Evolutionary conservation across 2,113 vertebrate species (phyloP).

Genomic region (Nesogale talazaci): DNA sequence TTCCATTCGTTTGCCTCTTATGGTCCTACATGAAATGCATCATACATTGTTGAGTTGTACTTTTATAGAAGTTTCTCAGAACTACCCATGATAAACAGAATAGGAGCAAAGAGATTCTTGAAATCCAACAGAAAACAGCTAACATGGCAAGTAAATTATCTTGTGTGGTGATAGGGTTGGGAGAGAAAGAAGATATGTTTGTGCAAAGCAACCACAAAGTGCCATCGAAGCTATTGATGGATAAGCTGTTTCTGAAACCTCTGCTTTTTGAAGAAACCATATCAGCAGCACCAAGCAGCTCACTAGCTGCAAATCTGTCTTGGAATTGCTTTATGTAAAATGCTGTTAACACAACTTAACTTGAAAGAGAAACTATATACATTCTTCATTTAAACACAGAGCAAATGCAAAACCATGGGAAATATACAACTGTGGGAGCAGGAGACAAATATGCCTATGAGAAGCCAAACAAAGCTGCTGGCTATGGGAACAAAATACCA

Average conservation of each 20-base stretch:
- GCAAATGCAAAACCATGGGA: slow-evolving; percentile 57
- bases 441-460: not conserved
- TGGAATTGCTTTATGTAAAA: slow-evolving; percentile 46
- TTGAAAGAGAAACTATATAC: slow-evolving; percentile 57
- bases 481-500: not conserved
- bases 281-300: slow-evolving; percentile 7
- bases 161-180: slow-evolving; percentile 17
- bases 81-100: slow-evolving; percentile 69
- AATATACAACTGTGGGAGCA: slow-evolving; percentile 10
- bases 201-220: slow-evolving; percentile 25
- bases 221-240: slow-evolving; percentile 63
- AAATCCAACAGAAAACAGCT: slow-evolving; percentile 58
- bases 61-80: slow-evolving; percentile 61
- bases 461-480: slow-evolving; percentile 34
- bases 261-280: slow-evolving; percentile 62
- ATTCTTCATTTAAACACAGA: slow-evolving; percentile 71
- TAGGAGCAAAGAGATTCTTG: slow-evolving; percentile 12
- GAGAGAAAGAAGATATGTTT: slow-evolving; percentile 59
- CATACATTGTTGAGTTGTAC: slow-evolving; percentile 35
- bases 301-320: slow-evolving; percentile 44
- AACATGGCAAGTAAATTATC: slow-evolving; percentile 42
- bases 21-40: not conserved
- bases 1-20: slow-evolving; percentile 45
- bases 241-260: slow-evolving; percentile 65
- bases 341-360: slow-evolving; percentile 54